These are phyloP conservation scores for Pseudomyrmex pallidus DNA, from an alignment of 1,140 invertebrate species.

Conservation along the genomic window DNA sequence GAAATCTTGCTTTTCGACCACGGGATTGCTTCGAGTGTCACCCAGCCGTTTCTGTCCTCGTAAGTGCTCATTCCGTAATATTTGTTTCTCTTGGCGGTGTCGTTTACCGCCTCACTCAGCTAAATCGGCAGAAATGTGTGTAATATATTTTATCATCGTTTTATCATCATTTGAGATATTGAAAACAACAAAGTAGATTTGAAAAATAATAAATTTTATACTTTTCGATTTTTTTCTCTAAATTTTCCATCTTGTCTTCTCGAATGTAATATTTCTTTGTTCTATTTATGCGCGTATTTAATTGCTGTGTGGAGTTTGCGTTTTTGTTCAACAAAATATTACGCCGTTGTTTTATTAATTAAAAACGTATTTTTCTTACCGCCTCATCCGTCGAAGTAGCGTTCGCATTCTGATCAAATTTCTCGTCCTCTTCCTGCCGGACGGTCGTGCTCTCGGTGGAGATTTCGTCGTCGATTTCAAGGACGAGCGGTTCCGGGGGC, in stretches of 20 bases:
- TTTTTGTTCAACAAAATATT: too few relatives aligned
- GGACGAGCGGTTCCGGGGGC: constrained; percentile 81
- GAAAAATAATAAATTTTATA: too few relatives aligned
- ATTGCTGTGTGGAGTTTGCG: too few relatives aligned
- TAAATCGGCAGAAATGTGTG: constrained; percentile 47
- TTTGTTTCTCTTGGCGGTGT: constrained; percentile 83
- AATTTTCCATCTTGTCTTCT: too few relatives aligned
- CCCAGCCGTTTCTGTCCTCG: constrained; percentile 91
- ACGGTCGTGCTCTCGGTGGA: constrained; percentile 75
- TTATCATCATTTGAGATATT: background rate
- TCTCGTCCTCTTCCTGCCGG: constrained; percentile 74
- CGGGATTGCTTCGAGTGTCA: constrained; percentile 90
- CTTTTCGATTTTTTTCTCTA: too few relatives aligned
- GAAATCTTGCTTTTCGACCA: constrained; percentile 92
- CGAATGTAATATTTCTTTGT: too few relatives aligned
- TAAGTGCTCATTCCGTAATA: constrained; percentile 86
- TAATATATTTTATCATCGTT: background rate
- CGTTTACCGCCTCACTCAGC: constrained; percentile 81
- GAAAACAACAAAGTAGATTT: too few relatives aligned
- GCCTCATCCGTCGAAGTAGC: constrained; percentile 43
- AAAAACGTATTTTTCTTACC: constrained; percentile 43
- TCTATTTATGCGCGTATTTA: too few relatives aligned
- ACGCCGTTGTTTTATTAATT: too few relatives aligned
- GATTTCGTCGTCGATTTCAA: constrained; percentile 83
- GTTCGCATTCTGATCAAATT: constrained; percentile 78